phyloP scores from a whole-genome alignment of 2,113 vertebrate genomes.

The Strix aluco region DNA sequence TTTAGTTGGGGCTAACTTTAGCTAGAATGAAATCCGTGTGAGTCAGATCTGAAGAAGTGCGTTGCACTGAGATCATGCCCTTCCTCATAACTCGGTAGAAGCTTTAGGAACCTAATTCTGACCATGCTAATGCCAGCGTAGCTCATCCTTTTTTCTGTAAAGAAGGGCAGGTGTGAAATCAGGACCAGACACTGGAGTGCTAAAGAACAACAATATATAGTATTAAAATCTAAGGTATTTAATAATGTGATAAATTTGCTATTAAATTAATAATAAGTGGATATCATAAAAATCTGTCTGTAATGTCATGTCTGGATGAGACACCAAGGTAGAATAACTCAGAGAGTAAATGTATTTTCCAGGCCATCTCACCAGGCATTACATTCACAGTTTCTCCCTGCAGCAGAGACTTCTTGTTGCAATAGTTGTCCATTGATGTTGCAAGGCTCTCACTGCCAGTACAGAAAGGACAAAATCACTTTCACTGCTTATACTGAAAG shows the following conservation, averaged over 20 bases:
- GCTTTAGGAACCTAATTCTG: neutral
- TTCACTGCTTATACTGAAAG: neutral
- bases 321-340: neutral
- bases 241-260: neutral
- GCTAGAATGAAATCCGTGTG: neutral
- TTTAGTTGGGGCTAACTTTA: neutral
- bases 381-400: neutral
- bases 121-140: neutral
- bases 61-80: accelerated
- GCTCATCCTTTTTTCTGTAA: neutral
- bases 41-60: neutral
- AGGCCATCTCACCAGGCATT: neutral
- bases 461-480: neutral
- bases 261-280: neutral
- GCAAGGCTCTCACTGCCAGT: neutral
- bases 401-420: neutral
- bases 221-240: neutral
- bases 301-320: neutral
- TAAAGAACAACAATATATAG: neutral
- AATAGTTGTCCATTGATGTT: neutral
- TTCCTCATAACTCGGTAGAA: neutral
- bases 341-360: neutral
- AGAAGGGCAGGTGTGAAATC: neutral
- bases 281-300: neutral
- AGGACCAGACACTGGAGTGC: neutral